phyloP scores from a whole-genome alignment of 2,888 invertebrate species.

The Galeopsomyia nigrocyanea region DNA sequence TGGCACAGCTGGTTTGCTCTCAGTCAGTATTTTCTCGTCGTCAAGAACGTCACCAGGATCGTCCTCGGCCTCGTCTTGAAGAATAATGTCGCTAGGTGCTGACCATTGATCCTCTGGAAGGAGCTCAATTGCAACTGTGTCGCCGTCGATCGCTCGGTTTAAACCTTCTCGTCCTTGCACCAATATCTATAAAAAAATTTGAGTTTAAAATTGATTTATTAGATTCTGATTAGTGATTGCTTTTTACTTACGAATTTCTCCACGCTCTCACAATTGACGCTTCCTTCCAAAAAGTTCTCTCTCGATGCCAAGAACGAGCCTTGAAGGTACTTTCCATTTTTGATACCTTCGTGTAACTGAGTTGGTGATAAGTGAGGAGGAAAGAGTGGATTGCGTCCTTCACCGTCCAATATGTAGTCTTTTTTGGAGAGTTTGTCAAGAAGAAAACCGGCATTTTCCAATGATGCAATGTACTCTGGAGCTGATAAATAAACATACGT shows the following conservation, averaged over 20 bases:
- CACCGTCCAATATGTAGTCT: slow-evolving; percentile 74
- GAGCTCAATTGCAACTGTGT: slow-evolving; percentile 91
- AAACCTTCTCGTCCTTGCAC: slow-evolving; percentile 88
- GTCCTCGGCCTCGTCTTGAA: slow-evolving; percentile 80
- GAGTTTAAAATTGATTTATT: slow-evolving; percentile 26
- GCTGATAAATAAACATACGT: slow-evolving; percentile 70
- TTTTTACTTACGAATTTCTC: slow-evolving; percentile 80
- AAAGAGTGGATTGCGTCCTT: slow-evolving; percentile 78
- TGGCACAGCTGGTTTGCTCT: slow-evolving; percentile 55
- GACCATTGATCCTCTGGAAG: slow-evolving; percentile 92
- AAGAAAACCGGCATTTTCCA: slow-evolving; percentile 78
- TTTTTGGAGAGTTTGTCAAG: slow-evolving; percentile 85
- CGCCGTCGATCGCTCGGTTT: slow-evolving; percentile 96
- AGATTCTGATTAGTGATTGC: not conserved
- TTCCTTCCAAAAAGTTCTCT: slow-evolving; percentile 95
- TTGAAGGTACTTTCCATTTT: slow-evolving; percentile 81
- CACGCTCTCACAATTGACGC: slow-evolving; percentile 82
- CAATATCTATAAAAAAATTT: slow-evolving; percentile 62
- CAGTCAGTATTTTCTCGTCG: slow-evolving; percentile 71
- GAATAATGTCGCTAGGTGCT: slow-evolving; percentile 86
- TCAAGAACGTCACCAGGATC: slow-evolving; percentile 79
- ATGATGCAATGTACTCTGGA: slow-evolving; percentile 82
- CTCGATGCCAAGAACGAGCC: slow-evolving; percentile 89
- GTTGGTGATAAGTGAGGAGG: slow-evolving; percentile 87
- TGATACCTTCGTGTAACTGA: slow-evolving; percentile 85